A percentile compares a stretch with the other conserved stretches of the same genome.
phyloP scores from a whole-genome alignment of 2,113 vertebrate species.

The Sarotherodon lohbergeri region DNA sequence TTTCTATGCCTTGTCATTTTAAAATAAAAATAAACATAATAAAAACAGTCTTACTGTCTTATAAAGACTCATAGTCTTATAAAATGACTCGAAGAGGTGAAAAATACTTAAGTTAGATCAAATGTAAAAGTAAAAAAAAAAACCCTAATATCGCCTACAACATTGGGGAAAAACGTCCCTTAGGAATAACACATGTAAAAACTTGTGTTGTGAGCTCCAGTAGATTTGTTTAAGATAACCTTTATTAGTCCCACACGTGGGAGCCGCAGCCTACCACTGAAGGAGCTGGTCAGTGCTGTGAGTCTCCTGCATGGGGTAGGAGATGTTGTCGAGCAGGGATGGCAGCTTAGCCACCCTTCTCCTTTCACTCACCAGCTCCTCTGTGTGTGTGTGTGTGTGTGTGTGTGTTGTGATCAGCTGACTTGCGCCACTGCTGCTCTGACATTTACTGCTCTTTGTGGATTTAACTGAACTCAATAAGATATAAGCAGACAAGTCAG shows the following conservation, averaged over 20 bases:
- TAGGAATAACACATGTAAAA: not conserved
- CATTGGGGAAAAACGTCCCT: not conserved
- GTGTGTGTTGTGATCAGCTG: not conserved
- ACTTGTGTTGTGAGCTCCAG: fast-evolving
- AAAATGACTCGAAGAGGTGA: not conserved
- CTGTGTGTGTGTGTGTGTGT: not conserved
- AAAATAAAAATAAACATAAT: not conserved
- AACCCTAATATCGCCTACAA: fast-evolving
- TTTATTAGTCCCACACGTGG: not conserved
- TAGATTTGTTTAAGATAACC: not conserved
- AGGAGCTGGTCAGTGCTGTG: not conserved
- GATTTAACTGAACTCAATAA: not conserved
- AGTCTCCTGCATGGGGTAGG: not conserved
- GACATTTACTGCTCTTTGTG: not conserved
- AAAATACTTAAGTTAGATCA: not conserved
- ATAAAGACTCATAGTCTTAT: not conserved
- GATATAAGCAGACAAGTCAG: fast-evolving
- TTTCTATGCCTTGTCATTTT: fast-evolving
- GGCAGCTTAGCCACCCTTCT: not conserved
- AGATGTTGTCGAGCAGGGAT: not conserved
- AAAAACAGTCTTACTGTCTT: not conserved
- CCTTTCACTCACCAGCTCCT: not conserved
- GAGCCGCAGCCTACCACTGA: fast-evolving
- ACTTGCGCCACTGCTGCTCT: not conserved
- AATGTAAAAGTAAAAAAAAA: fast-evolving